Evolutionary conservation across 2,888 invertebrate species (phyloP), one percentile per base, ranked within the genome.

Genomic region (Andricus curvator): DNA sequence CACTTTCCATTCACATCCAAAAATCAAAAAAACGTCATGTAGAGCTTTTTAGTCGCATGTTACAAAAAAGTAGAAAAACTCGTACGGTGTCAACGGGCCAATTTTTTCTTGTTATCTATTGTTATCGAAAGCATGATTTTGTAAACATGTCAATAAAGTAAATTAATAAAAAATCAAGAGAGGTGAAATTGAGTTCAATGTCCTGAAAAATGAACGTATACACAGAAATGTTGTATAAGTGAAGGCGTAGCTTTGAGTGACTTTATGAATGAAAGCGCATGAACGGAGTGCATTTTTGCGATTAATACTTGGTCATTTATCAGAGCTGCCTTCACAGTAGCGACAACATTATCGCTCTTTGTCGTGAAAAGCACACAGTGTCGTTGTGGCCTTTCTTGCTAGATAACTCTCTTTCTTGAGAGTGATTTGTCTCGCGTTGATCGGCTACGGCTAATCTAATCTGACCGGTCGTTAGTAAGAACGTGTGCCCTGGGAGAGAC

Each of bases 341-440:
- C 44, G 22, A 22, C 41, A 22, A 25, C 41, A 44, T 68, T 33
- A 68, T 44, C 29, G 8, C 68, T 68, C 29, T 22, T 37, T 22
- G 29, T 29, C 25, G 15, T 64, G 13, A 64, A 25, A 62, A 29
- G 25, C 60, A 60, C 22, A 60, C 60, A 60, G 22, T 60, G 25
- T 60, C 13, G 13, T 25, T 8, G 29, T 5, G 51, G 8, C 62
- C 25, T 65, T 51, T 68, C 17, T 68, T 41, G 41, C 20, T 44
- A 78, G 33, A 78, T 65, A 20, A 60, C 11, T 33, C 37, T 67
- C 22, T 56, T 81, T 83, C 68, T 68, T 29, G 80, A 68, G 70
- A 81, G 81, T 82, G 70, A 82, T 82, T 84, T 82, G 83, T 82
- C 78, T 84, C 82, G 81, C 76, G 80, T 78, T 77, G 81, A 82